These are phyloP conservation scores for Plemyria rubiginata DNA, from an alignment of 2,888 invertebrate genomes.

Conservation along the genomic window DNA sequence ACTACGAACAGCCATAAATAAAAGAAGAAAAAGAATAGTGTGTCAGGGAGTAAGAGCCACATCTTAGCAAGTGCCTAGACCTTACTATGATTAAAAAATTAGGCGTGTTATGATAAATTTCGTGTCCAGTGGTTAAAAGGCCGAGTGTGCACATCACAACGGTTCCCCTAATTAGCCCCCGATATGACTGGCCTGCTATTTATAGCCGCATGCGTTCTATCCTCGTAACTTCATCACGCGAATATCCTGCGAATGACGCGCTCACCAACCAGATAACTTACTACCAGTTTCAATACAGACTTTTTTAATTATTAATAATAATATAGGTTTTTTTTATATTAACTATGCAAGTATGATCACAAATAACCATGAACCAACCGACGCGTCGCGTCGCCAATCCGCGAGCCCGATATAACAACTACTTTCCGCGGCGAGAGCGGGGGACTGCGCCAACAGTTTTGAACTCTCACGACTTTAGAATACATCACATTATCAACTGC, in stretches of 20 bases:
- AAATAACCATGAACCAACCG: slow-evolving; percentile 80
- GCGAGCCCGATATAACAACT: slow-evolving; percentile 69
- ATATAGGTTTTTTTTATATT: slow-evolving; percentile 75
- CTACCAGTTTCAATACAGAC: slow-evolving; percentile 69
- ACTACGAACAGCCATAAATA: too few species aligned
- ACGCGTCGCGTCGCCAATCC: slow-evolving; percentile 71
- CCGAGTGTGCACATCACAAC: slow-evolving; percentile 44
- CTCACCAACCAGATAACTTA: slow-evolving; percentile 53
- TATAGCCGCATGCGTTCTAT: slow-evolving; percentile 51
- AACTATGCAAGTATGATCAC: slow-evolving; percentile 82
- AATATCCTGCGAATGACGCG: slow-evolving; percentile 43
- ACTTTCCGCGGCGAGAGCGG: slow-evolving; percentile 55
- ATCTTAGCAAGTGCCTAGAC: too few species aligned
- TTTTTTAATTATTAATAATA: slow-evolving; percentile 64
- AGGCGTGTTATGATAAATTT: slow-evolving; percentile 20
- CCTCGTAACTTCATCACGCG: slow-evolving; percentile 42
- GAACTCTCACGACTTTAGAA: slow-evolving; percentile 25
- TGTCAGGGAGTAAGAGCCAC: too few species aligned
- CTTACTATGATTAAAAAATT: not conserved
- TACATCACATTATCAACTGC: slow-evolving; percentile 40
- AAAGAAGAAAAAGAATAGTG: too few species aligned
- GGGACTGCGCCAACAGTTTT: slow-evolving; percentile 2
- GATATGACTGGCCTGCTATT: slow-evolving; percentile 60
- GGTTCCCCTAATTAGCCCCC: slow-evolving; percentile 55
- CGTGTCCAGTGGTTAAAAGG: slow-evolving; percentile 35